Conservation (phyloP, 2,888 invertebrate genomes). For the Cyaniris semiargus region DNA sequence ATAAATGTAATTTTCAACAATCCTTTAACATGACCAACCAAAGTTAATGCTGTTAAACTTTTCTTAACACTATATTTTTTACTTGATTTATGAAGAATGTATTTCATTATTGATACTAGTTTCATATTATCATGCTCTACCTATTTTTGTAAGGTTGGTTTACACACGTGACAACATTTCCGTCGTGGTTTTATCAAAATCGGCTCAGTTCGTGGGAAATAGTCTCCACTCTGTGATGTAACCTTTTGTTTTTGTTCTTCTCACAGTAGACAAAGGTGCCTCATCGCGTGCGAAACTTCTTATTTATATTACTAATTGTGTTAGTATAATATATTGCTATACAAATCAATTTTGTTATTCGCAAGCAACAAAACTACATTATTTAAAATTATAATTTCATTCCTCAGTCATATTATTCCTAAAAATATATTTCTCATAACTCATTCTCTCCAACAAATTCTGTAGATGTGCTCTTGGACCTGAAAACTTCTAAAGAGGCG, state of each 20-base stretch:
- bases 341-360: not conserved
- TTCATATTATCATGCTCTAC: not conserved
- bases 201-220: slow-evolving; percentile 13
- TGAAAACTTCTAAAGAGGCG: too few relatives aligned
- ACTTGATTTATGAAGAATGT: too few relatives aligned
- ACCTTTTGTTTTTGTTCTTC: slow-evolving; percentile 11
- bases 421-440: too few relatives aligned
- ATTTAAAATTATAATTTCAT: not conserved
- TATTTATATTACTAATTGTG: slow-evolving; percentile 19
- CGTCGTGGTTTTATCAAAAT: not conserved
- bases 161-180: slow-evolving; percentile 16
- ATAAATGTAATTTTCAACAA: too few relatives aligned
- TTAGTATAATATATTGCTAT: slow-evolving; percentile 7
- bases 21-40: too few relatives aligned
- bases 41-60: too few relatives aligned
- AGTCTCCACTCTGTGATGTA: not conserved
- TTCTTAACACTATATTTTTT: too few relatives aligned
- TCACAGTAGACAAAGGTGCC: slow-evolving; percentile 13
- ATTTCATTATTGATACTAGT: not conserved
- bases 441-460: too few relatives aligned
- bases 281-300: not conserved
- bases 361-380: not conserved
- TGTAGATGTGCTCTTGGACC: too few relatives aligned
- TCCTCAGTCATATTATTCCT: not conserved
- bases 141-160: not conserved